Evolutionary conservation across 2,888 invertebrate species (phyloP).

Genomic region (Platycheirus rosarum): DNA sequence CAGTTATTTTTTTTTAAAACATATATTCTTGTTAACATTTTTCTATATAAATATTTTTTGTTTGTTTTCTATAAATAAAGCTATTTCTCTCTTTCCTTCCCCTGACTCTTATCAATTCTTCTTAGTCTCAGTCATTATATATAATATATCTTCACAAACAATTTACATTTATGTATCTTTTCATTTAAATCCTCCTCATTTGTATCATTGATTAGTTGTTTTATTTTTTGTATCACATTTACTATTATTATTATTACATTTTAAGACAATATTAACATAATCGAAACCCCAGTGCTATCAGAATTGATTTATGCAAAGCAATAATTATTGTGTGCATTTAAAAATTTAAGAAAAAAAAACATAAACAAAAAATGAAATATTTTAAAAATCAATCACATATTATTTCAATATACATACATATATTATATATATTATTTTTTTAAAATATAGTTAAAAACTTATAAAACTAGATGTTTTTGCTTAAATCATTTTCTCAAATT

Average conservation of each 20-base stretch:
- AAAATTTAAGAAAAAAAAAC: constrained; percentile 4
- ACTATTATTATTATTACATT: constrained; percentile 51
- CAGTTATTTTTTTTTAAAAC: constrained; percentile 12
- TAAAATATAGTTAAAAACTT: constrained; percentile 67
- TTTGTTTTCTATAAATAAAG: constrained; percentile 41
- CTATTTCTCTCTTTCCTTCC: constrained; percentile 11
- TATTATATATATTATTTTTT: constrained; percentile 58
- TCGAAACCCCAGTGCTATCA: constrained; percentile 71
- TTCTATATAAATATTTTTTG: constrained; percentile 35
- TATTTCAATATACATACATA: constrained; percentile 51
- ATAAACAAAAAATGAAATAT: constrained; percentile 18
- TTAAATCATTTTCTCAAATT: constrained; percentile 77
- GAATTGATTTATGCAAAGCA: constrained; percentile 49
- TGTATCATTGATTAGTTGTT: constrained; percentile 38
- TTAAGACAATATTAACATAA: constrained; percentile 57
- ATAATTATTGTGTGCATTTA: constrained; percentile 37
- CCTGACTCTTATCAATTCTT: constrained; percentile 37
- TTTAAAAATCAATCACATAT: constrained; percentile 76
- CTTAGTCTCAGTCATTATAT: constrained; percentile 56
- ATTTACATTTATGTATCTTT: constrained; percentile 22
- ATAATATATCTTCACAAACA: constrained; percentile 7
- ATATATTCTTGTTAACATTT: constrained; percentile 29
- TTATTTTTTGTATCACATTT: constrained; percentile 60
- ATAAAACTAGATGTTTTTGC: constrained; percentile 67
- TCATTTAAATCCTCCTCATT: constrained; percentile 11